These are phyloP conservation scores for Teleogryllus occipitalis DNA, from an alignment of 1,140 invertebrate genomes.

Conservation along the genomic window DNA sequence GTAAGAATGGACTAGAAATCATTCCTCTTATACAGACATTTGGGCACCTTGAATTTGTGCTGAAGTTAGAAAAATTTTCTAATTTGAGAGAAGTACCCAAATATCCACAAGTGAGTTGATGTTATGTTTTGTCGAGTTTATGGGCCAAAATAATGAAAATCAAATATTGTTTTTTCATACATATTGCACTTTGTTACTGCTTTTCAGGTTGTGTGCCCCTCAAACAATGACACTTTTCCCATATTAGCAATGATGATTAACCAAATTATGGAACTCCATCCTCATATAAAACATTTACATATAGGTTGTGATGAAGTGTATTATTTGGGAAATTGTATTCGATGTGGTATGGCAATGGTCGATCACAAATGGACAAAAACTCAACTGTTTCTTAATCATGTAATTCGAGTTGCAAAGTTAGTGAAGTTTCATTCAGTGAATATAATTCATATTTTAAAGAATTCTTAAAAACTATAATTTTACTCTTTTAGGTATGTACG, in stretches of 20 bases:
- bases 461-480: neutral
- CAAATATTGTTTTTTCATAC: neutral
- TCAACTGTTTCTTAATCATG: conserved; percentile 44
- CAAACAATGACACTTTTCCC: conserved; percentile 38
- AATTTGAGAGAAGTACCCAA: conserved; percentile 44
- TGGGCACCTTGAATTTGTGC: conserved; percentile 48
- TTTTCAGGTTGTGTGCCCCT: conserved; percentile 38
- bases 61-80: conserved; percentile 43
- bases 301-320: conserved; percentile 37
- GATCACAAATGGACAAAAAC: conserved; percentile 33
- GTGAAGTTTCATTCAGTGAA: conserved; percentile 22
- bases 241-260: conserved; percentile 45
- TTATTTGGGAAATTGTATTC: conserved; percentile 39
- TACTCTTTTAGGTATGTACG: conserved; percentile 11
- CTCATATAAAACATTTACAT: conserved; percentile 31
- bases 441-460: neutral
- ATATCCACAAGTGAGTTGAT: conserved; percentile 39
- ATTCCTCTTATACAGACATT: conserved; percentile 51
- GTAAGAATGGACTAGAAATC: conserved; percentile 33
- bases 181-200: conserved; percentile 11
- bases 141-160: neutral
- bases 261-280: conserved; percentile 35
- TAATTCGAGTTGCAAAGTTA: conserved; percentile 37
- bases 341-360: conserved; percentile 36
- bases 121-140: neutral